A percentile compares a stretch with the other conserved stretches of the same genome.
Evolutionary conservation across 1,140 invertebrate species (phyloP).

Genomic region (Drosophila quadrilineata): DNA sequence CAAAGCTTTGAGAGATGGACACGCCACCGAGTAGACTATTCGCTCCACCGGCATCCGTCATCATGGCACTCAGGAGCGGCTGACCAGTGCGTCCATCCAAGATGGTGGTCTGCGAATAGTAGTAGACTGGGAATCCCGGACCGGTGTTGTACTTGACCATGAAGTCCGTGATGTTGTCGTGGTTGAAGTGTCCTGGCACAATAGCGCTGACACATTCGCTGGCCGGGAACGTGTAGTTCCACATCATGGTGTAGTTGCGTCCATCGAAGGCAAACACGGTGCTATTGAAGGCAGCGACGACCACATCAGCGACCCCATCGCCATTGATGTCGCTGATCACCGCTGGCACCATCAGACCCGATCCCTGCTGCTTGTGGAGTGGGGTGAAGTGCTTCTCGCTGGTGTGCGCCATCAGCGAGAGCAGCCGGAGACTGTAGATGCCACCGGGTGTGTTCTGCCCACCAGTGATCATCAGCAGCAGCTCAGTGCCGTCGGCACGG

Average conservation of each 20-base stretch:
- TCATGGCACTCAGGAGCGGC: slow-evolving; percentile 84
- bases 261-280: slow-evolving; percentile 89
- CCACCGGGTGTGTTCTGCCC: slow-evolving; percentile 89
- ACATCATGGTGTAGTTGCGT: slow-evolving; percentile 85
- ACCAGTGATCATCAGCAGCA: slow-evolving; percentile 86
- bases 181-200: slow-evolving; percentile 90
- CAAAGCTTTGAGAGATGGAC: slow-evolving; percentile 77
- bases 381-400: slow-evolving; percentile 78
- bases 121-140: slow-evolving; percentile 88
- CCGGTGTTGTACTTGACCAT: slow-evolving; percentile 90
- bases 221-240: slow-evolving; percentile 87
- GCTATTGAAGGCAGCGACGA: slow-evolving; percentile 88
- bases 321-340: slow-evolving; percentile 89
- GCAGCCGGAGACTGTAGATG: slow-evolving; percentile 85
- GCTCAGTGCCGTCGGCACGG: slow-evolving; percentile 70
- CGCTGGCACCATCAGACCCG: slow-evolving; percentile 85
- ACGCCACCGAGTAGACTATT: slow-evolving; percentile 82
- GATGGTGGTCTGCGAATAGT: slow-evolving; percentile 88
- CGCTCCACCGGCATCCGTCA: slow-evolving; percentile 86
- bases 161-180: slow-evolving; percentile 91
- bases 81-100: slow-evolving; percentile 87
- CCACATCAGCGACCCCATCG: slow-evolving; percentile 88
- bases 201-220: slow-evolving; percentile 87
- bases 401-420: slow-evolving; percentile 73
- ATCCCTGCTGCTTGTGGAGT: slow-evolving; percentile 54